Conservation (phyloP, 2,797 vertebrate genomes). For the Ispidina lecontei region DNA sequence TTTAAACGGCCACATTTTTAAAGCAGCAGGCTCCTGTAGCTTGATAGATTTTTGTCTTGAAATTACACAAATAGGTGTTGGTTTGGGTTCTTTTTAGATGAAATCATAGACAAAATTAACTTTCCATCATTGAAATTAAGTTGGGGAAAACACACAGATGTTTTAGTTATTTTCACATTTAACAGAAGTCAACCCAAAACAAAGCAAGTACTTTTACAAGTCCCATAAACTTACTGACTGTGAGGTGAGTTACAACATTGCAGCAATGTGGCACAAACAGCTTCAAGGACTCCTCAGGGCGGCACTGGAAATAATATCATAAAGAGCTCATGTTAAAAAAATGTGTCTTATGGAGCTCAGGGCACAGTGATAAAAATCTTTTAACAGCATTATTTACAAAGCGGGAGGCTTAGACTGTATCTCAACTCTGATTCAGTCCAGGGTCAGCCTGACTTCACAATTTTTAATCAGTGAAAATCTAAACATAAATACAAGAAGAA, state of each 20-base stretch:
- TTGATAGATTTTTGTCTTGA: background rate
- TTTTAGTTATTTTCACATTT: background rate
- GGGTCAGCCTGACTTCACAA: background rate
- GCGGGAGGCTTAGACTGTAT: background rate
- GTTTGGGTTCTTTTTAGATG: background rate
- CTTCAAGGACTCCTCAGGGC: slow-evolving; percentile 91
- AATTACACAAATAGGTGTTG: background rate
- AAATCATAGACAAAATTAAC: background rate
- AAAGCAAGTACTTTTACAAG: background rate
- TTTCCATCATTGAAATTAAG: background rate
- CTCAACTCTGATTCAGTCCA: background rate
- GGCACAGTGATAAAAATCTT: background rate
- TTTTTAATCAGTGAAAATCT: background rate
- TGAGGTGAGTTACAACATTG: slow-evolving; percentile 91
- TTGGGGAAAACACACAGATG: background rate
- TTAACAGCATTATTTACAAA: background rate
- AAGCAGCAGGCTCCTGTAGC: background rate
- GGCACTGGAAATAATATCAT: slow-evolving; percentile 84
- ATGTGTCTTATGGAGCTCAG: background rate
- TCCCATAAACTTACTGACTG: slow-evolving; percentile 87
- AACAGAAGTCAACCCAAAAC: background rate
- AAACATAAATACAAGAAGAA: background rate
- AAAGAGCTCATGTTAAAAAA: background rate
- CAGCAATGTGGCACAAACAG: slow-evolving; percentile 96
- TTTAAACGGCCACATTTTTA: background rate